These are phyloP conservation scores for Leucozona laternaria DNA, from an alignment of 2,888 invertebrate genomes.

Conservation along the genomic window DNA sequence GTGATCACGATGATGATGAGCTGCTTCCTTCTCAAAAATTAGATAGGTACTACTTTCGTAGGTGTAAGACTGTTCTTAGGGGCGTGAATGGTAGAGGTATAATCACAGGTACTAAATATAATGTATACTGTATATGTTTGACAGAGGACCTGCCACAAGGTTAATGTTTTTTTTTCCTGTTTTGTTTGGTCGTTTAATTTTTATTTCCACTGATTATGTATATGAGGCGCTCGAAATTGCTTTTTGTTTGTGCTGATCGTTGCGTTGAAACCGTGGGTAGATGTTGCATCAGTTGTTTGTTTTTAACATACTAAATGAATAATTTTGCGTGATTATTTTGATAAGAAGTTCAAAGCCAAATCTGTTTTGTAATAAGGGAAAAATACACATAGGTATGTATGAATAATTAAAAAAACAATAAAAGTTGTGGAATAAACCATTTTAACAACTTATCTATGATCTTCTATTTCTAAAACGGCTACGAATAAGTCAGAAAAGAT, in stretches of 20 bases:
- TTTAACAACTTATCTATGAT: too few relatives aligned
- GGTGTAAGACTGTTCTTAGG: too few relatives aligned
- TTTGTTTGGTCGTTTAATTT: slow-evolving; percentile 6
- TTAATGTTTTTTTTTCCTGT: background rate
- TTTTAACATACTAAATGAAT: slow-evolving; percentile 19
- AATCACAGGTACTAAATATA: slow-evolving; percentile 1
- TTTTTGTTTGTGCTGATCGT: slow-evolving; percentile 5
- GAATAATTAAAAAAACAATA: background rate
- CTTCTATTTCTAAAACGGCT: too few relatives aligned
- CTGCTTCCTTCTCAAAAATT: background rate
- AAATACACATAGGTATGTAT: background rate
- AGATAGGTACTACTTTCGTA: background rate
- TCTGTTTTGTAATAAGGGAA: background rate
- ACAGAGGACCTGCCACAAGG: slow-evolving; percentile 15
- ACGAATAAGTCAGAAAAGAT: too few relatives aligned
- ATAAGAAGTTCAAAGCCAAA: slow-evolving; percentile 24
- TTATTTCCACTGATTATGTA: slow-evolving; percentile 14
- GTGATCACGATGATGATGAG: background rate
- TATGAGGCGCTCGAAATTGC: background rate
- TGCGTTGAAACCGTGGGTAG: slow-evolving; percentile 16
- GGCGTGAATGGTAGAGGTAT: background rate
- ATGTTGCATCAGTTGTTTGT: slow-evolving; percentile 37
- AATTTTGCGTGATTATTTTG: slow-evolving; percentile 17
- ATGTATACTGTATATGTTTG: background rate
- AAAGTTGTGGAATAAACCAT: background rate